Evolutionary conservation across 2,797 vertebrate species (phyloP), one percentile per base, ranked within the genome.

Genomic region (Phaenicophaeus curvirostris): DNA sequence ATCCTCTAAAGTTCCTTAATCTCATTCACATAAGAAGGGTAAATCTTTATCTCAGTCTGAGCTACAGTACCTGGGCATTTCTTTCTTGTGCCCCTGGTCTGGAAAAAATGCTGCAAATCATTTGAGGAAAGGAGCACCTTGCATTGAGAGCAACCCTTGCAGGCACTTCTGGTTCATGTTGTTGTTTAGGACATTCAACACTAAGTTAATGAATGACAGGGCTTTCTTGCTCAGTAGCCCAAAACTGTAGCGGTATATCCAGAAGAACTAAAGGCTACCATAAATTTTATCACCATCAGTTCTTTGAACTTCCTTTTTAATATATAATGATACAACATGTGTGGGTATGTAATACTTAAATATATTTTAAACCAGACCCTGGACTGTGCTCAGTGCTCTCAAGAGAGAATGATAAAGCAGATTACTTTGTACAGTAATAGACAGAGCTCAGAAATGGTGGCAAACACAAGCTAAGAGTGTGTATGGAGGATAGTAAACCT

Each of bases 141-240:
- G 41, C 28, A 21, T 3, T 48, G 50, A 88, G 12, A 82, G 31
- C 71, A 82, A 16, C 37, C 35, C 33, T 92, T 88, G 42, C 66
- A 57, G 63, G 41, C 63, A 39, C 15, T 76, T 84, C 28, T 85
- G 80, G 39, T 63, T 91, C 44, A 54, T 2, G 2, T 7, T 2
- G 4, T 85, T 28, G 4, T 76, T 92, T 53, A 75, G 66, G 76
- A 72, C 35, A 55, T 74, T 75, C 15, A 68, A 46, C 41, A 28
- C 21, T 37, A 53, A 87, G 69, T 91, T 91, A 96, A 89, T 84
- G 55, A 94, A 39, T 87, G 82, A 87, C 73, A 92, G 69, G 93
- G 21, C 24, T 76, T 85, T 77, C 77, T 41, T 91, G 53, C 37
- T 63, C 7, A 2, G n/a, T 50, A 88, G 65, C 30, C 71, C 77